A percentile compares a stretch with the other conserved stretches of the same genome.
These are phyloP conservation scores for Calidris pugnax DNA, from an alignment of 2,113 vertebrate species.

Conservation along the genomic window DNA sequence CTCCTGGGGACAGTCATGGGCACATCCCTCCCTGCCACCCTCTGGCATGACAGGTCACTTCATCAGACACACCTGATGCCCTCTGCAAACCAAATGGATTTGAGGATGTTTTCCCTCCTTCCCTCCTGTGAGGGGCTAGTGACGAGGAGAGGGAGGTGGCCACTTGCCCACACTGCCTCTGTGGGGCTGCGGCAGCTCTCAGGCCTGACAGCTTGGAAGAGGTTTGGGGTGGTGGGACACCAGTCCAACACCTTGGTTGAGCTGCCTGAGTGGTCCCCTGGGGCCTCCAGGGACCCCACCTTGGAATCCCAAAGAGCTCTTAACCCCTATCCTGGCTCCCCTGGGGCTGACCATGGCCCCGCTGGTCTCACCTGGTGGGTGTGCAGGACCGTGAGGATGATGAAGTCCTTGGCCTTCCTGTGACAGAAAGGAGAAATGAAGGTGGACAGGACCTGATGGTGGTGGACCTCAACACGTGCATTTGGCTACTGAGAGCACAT, in stretches of 20 bases:
- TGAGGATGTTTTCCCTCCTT: not conserved
- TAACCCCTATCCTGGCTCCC: not conserved
- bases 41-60: not conserved
- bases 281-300: not conserved
- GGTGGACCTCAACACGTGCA: not conserved
- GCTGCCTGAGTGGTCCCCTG: not conserved
- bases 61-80: not conserved
- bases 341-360: not conserved
- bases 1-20: accelerated
- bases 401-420: slow-evolving; percentile 91
- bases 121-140: not conserved
- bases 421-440: slow-evolving; percentile 68
- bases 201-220: not conserved
- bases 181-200: accelerated
- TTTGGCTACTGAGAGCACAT: not conserved
- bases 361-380: slow-evolving; percentile 87
- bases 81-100: not conserved
- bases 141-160: not conserved
- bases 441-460: not conserved
- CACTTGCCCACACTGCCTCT: not conserved
- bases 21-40: not conserved
- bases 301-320: not conserved
- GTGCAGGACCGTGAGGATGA: slow-evolving; percentile 94
- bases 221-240: not conserved
- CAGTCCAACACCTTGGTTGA: not conserved